phyloP scores from a whole-genome alignment of 2,113 vertebrate genomes.

The Heloderma charlesbogerti region DNA sequence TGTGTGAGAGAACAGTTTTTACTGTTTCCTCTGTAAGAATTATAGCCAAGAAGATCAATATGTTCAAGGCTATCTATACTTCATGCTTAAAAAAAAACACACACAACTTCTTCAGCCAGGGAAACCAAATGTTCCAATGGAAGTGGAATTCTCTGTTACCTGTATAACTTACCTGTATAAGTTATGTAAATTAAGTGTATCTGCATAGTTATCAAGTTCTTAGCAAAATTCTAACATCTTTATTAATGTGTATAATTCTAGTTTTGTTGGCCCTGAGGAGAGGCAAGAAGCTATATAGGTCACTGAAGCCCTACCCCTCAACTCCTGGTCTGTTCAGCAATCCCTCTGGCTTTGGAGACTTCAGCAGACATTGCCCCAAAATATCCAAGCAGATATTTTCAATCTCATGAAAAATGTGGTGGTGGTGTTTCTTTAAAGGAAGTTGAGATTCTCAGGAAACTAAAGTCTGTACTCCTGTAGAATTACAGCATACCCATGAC shows the following conservation, averaged over 20 bases:
- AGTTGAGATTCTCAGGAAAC: not conserved
- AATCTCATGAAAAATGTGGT: not conserved
- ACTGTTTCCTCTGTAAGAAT: constrained; percentile 3
- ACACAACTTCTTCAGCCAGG: constrained; percentile 4
- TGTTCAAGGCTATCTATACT: constrained; percentile 37
- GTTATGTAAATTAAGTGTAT: not conserved
- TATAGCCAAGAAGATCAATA: constrained; percentile 40
- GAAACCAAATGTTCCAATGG: not conserved
- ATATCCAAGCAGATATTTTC: not conserved
- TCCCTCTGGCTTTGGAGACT: not conserved
- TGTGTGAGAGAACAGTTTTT: not conserved
- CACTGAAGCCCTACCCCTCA: not conserved
- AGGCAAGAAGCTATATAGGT: not conserved
- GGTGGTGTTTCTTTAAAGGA: not conserved
- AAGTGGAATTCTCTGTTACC: not conserved
- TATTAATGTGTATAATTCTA: not conserved
- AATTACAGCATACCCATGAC: not conserved
- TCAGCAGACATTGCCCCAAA: not conserved
- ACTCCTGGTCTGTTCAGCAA: not conserved
- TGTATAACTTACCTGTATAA: not conserved
- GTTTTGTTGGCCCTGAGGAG: not conserved
- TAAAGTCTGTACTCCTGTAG: not conserved
- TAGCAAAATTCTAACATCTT: not conserved
- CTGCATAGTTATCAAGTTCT: not conserved
- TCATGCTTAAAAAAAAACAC: constrained; percentile 48